phyloP scores from a whole-genome alignment of 2,113 vertebrate genomes.

The Petrocephalus microphthalmus region DNA sequence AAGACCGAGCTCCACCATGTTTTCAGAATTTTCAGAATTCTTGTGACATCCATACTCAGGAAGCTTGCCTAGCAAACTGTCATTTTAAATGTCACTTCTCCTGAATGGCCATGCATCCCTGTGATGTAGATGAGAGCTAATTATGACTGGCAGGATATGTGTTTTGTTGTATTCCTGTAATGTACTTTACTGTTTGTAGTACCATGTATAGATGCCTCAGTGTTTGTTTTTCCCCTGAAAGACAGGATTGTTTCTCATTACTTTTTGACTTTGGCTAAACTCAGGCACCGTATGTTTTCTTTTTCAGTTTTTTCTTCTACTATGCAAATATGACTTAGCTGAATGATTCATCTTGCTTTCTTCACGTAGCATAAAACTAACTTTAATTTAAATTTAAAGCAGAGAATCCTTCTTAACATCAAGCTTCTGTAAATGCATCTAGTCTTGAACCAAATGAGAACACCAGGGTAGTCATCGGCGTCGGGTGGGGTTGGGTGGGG shows the following conservation, averaged over 20 bases:
- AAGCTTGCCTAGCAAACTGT: not conserved
- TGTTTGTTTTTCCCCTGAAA: not conserved
- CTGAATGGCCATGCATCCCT: not conserved
- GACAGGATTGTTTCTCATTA: not conserved
- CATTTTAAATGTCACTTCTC: not conserved
- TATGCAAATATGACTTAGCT: not conserved
- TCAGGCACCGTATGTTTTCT: not conserved
- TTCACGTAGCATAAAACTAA: not conserved
- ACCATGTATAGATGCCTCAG: not conserved
- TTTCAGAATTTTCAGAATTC: not conserved
- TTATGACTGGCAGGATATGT: not conserved
- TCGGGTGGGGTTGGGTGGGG: not conserved
- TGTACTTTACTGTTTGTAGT: not conserved
- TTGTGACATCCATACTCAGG: not conserved
- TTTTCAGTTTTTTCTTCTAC: not conserved
- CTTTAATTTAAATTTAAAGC: not conserved
- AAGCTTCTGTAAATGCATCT: not conserved
- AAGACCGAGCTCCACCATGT: too few relatives aligned
- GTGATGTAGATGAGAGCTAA: not conserved
- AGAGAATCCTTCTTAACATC: not conserved
- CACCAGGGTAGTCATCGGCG: not conserved
- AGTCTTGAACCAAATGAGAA: not conserved
- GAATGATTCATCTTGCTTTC: not conserved
- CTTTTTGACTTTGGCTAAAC: not conserved
- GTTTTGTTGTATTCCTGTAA: not conserved